Percentiles rank a stretch among this genome's conserved stretches.
Conservation (phyloP, 1,140 invertebrate genomes). For the Trichoplusia ni region DNA sequence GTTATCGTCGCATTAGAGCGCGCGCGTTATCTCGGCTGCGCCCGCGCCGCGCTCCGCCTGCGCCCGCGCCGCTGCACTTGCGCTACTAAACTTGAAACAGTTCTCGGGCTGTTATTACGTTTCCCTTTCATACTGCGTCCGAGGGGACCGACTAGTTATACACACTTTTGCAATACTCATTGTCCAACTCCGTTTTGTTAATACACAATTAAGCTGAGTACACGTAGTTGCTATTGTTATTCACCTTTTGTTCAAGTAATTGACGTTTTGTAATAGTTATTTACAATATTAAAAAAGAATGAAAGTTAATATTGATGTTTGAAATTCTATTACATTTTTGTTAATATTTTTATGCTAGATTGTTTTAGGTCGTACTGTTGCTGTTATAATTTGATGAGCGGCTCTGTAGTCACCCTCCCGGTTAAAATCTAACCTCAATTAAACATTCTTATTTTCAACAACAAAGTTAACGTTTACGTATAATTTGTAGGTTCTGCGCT, state of each 20-base stretch:
- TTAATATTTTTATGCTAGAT: too few species aligned
- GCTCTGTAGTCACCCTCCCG: too few species aligned
- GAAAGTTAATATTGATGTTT: too few species aligned
- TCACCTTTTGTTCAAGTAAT: too few species aligned
- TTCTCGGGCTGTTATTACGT: constrained; percentile 44
- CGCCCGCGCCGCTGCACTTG: constrained; percentile 45
- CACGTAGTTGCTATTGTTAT: too few species aligned
- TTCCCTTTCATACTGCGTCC: constrained; percentile 54
- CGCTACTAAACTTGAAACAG: constrained; percentile 64
- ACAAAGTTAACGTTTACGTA: background rate
- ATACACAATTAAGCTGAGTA: too few species aligned
- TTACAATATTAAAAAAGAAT: too few species aligned
- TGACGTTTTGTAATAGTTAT: too few species aligned
- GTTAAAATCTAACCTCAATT: background rate
- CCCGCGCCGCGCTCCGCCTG: constrained; percentile 27
- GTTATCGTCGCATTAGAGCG: background rate
- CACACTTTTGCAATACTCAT: too few species aligned
- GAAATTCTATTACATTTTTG: too few species aligned
- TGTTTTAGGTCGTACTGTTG: background rate
- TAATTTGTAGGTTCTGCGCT: background rate
- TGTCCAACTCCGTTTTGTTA: too few species aligned
- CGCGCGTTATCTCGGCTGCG: background rate
- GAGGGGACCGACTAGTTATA: constrained; percentile 8
- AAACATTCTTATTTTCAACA: background rate
- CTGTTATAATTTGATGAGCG: too few species aligned